Evolutionary conservation across 2,888 invertebrate genomes (phyloP), one percentile per base, ranked within the genome.

Genomic region (Dione juno): DNA sequence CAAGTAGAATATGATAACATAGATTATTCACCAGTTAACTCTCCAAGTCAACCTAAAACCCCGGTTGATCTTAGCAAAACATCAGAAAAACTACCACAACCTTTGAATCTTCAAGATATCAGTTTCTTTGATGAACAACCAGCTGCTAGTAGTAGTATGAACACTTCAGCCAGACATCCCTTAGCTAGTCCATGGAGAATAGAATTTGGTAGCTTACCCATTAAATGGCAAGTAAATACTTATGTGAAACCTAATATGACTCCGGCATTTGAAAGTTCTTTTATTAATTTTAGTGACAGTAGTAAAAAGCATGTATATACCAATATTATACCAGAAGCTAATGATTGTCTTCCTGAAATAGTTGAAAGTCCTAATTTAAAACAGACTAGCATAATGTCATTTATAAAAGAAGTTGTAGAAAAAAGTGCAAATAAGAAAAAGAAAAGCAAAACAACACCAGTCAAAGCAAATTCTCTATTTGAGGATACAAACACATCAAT

Each of bases 171-270:
- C 2, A 83, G 87, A 67, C 78, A 88, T 72, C 89, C 92, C 1
- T 75, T 82, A 58, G 90, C 91, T 1, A 93, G 92, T 64, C 93
- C 93, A 1, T 93, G 93, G 93, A 82, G 93, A 69, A 88, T 87
- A 1, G 90, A 93, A 76, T 93, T 91, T 79, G 84, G 83, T 14
- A 87, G 79, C 67, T 80, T 93, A 63, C 90, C 92, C 6, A 88
- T 92, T 69, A 93, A 87, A 80, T 93, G 93, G 93, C 91, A 86
- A 69, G 85, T 82, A 6, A 90, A 93, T 72, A 84, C 89, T 8
- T 90, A 92, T 80, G 83, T 93, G 0, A 93, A 93, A 76, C 75
- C 93, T 10, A 90, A 93, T 71, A 92, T 93, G 93, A 93, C 93
- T 54, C 93, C 93, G 52, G 91, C 93, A 13, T 85, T 92, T 19